phyloP scores from a whole-genome alignment of 2,113 vertebrate genomes.

The Rostratula benghalensis region DNA sequence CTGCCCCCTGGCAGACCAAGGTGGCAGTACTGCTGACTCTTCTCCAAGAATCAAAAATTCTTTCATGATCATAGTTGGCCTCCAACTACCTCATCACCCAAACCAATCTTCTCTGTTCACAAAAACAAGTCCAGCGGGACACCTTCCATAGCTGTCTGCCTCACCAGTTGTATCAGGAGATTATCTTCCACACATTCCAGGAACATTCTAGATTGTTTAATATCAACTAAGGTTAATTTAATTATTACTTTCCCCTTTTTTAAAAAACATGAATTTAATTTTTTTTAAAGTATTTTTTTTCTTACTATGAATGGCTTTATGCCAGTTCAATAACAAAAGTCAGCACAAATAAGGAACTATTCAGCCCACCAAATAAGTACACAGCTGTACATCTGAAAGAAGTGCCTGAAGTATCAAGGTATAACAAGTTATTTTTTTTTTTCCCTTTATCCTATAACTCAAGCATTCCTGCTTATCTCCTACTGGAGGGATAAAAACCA shows the following conservation, averaged over 20 bases:
- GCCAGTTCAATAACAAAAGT: not conserved
- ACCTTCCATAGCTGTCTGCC: not conserved
- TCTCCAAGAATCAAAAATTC: not conserved
- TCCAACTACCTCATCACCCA: not conserved
- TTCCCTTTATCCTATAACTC: not conserved
- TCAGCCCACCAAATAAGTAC: not conserved
- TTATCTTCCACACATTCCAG: not conserved
- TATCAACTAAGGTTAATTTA: not conserved
- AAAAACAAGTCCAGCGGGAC: not conserved
- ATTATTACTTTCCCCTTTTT: not conserved
- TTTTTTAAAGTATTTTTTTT: not conserved
- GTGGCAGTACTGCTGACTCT: not conserved
- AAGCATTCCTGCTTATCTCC: not conserved
- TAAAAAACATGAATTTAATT: too few relatives aligned
- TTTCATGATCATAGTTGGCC: not conserved
- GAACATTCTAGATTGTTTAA: not conserved
- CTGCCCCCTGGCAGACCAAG: not conserved
- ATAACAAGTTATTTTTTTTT: not conserved
- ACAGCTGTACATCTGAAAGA: not conserved
- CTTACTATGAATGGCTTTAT: not conserved
- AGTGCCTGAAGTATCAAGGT: not conserved
- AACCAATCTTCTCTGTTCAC: not conserved
- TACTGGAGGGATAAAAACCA: not conserved
- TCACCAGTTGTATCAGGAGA: not conserved
- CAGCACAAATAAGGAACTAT: not conserved